Evolutionary conservation across 2,797 vertebrate genomes (phyloP), one percentile per base, ranked within the genome.

Genomic region (Thaleichthys pacificus): DNA sequence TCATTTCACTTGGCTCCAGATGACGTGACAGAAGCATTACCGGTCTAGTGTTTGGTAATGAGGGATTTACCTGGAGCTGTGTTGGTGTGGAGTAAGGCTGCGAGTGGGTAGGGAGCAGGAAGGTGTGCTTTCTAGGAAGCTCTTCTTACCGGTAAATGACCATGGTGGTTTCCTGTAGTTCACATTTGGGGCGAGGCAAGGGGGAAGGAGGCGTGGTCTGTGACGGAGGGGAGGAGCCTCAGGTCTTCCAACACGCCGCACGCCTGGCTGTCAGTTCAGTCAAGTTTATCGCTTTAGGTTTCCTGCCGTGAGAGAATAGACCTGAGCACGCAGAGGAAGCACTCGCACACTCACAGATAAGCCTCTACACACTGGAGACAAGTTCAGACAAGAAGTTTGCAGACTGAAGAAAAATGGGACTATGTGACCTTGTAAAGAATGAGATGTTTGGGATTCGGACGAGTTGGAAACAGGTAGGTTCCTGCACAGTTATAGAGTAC

Each of bases 401-500:
- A 51, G 14, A 22, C 17, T 70, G 38, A 11, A 38, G 69, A 74
- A 92, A 85, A 86, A 93, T 92, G 91, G 90, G 90, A 91, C 64
- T 90, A 85, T 90, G 88, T 79, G 87, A 83, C 56, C 85, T 84
- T 85, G 89, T 89, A 79, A 92, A 89, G 71, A 85, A 87, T 69
- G 51, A 56, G 64, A 87, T 81, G 80, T 81, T 89, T 81, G 85
- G 76, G 70, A 80, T 89, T 70, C 60, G 76, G 22, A 77, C 80
- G 0, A 81, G 76, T 58, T 91, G 85, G 89, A 91, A 87, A 73
- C 89, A 86, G 90, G 92, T 93, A 80, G 89, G 90, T 80, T 80
- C 3, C 7, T 24, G 58, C 11, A 61, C 58, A 61, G 21, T 8
- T 58, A 51, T 17, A 22, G 58, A 6, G 21, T 28, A 24, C 21